A percentile compares a stretch with the other conserved stretches of the same genome.
Conservation (phyloP, 1,140 invertebrate genomes). For the Cotesia glomerata region DNA sequence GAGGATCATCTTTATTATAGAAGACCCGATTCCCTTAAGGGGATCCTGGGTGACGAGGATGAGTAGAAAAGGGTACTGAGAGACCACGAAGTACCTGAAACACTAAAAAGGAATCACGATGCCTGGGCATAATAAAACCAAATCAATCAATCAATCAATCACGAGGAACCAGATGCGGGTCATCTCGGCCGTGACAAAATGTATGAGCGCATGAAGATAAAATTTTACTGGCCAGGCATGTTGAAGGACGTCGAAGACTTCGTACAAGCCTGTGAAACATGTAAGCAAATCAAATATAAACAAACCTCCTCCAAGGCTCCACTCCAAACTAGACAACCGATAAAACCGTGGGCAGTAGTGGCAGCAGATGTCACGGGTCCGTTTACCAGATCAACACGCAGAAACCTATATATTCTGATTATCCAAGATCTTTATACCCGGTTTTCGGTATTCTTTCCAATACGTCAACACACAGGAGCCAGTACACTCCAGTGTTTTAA, state of each 20-base stretch:
- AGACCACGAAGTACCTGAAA: no score
- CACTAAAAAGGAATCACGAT: no score
- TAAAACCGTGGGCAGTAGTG: conserved; percentile 11
- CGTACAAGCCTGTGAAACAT: no score
- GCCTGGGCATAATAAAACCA: no score
- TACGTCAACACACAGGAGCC: conserved; percentile 13
- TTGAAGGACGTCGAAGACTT: no score
- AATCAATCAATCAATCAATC: no score
- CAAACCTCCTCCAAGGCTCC: conserved; percentile 7
- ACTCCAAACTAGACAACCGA: conserved; percentile 5
- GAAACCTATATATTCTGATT: conserved; percentile 25
- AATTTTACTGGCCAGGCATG: conserved; percentile 37
- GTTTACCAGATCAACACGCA: conserved; percentile 18
- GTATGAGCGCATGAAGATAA: no score
- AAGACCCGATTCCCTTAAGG: neutral
- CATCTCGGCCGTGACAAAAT: no score
- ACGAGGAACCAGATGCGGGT: no score
- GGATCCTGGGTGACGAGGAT: no score
- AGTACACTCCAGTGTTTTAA: conserved; percentile 11
- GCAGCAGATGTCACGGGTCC: conserved; percentile 19
- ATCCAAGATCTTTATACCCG: conserved; percentile 30
- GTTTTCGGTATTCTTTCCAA: conserved; percentile 24
- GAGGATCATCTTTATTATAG: conserved; percentile 24
- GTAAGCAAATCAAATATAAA: neutral
- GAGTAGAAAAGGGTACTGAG: no score